phyloP scores from a whole-genome alignment of 2,113 vertebrate genomes.

The Chloropsis hardwickii region DNA sequence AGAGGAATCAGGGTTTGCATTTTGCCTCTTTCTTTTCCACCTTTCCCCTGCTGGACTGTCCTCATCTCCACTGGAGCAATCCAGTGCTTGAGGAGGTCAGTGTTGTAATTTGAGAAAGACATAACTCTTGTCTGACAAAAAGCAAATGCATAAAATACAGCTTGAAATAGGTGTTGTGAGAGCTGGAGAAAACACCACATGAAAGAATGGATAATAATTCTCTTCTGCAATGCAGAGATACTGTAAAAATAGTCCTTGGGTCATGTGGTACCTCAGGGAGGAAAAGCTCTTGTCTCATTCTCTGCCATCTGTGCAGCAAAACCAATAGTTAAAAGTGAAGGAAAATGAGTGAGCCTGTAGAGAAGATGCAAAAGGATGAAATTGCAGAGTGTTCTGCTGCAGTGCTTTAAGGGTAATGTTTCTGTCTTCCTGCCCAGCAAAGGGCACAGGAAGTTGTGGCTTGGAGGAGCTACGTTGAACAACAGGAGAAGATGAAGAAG shows the following conservation, averaged over 20 bases:
- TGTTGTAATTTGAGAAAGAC: neutral
- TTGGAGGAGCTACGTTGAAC: constrained; percentile 81
- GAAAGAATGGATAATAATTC: neutral
- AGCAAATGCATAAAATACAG: neutral
- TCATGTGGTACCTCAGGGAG: neutral
- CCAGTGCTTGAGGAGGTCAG: neutral
- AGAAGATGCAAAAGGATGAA: neutral
- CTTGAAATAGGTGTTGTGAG: neutral
- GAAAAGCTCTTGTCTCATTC: neutral
- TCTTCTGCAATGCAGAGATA: neutral
- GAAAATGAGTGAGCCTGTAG: neutral
- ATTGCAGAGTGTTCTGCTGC: neutral
- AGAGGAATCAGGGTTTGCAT: neutral
- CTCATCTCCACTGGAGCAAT: neutral
- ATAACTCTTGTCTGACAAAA: neutral
- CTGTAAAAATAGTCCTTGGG: neutral
- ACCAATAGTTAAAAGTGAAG: neutral
- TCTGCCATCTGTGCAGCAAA: neutral
- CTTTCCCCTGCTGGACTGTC: neutral
- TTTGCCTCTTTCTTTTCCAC: neutral
- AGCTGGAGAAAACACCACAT: neutral
- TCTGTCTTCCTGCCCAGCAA: constrained; percentile 71
- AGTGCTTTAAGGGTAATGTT: neutral
- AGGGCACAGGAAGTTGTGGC: constrained; percentile 87
- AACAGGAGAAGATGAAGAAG: constrained; percentile 77